These are phyloP conservation scores for Axea sp. DNA, from an alignment of 2,888 invertebrate genomes.

Conservation along the genomic window DNA sequence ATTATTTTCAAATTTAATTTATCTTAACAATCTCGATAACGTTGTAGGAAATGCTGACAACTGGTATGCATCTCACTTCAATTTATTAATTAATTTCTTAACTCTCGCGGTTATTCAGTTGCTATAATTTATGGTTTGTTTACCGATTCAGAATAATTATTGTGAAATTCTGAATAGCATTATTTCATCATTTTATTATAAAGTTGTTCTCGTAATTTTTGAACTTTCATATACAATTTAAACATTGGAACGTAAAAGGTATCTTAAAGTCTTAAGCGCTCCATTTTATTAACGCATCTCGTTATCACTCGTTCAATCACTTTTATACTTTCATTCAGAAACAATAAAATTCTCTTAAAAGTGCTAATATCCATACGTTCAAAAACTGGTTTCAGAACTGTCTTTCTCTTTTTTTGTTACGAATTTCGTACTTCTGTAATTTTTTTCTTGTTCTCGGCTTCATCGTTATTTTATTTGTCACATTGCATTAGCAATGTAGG, in stretches of 20 bases:
- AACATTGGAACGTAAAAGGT: neutral
- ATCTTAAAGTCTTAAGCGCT: neutral
- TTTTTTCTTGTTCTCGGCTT: neutral
- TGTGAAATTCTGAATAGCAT: neutral
- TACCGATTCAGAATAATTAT: neutral
- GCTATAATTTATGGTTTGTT: conserved; percentile 18
- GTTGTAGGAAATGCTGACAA: no score
- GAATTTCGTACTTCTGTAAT: conserved; percentile 13
- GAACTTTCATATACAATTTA: neutral
- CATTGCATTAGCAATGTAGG: conserved; percentile 24
- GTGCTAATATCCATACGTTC: conserved; percentile 12
- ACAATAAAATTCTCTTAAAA: conserved; percentile 42
- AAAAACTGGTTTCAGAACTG: conserved; percentile 48
- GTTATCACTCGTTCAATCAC: conserved; percentile 35
- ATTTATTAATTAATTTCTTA: conserved; percentile 31
- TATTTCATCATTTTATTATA: no score
- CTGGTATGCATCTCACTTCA: no score
- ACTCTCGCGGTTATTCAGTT: conserved; percentile 1
- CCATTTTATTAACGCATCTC: conserved; percentile 15
- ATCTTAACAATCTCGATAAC: no score
- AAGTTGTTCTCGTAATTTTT: no score
- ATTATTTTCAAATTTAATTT: no score
- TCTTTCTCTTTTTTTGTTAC: conserved; percentile 17
- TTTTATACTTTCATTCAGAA: conserved; percentile 38
- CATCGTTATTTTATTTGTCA: conserved; percentile 30